Evolutionary conservation across 2,113 vertebrate species (phyloP), one percentile per base, ranked within the genome.

Genomic region (Dasyornis broadbenti): DNA sequence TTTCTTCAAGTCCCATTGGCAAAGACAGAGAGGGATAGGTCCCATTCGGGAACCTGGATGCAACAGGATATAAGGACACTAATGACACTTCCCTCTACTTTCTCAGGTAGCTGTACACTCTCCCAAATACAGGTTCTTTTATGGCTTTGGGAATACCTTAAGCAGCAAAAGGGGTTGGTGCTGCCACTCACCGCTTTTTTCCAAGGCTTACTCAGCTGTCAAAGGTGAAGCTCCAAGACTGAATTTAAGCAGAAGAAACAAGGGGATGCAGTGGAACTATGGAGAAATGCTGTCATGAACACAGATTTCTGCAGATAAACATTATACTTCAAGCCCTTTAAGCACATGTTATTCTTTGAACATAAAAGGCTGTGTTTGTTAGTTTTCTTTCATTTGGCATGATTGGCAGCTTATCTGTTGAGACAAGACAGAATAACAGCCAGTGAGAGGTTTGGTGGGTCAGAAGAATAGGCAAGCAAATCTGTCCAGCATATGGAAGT

Each of bases 401-500:
- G 37, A 92, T 50, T 93, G 90, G 70, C 89, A 81, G 70, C 47
- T 3, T 86, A 6, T 94, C 83, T 96, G 50, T 59, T 89, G 83
- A 27, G 56, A 90, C 65, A 79, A 95, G 76, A n/a, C 28, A 83
- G 63, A 85, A 24, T 66, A 63, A 77, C 60, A 90, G 80, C 70
- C 70, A 82, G 49, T 49, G 64, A 79, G 64, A 72, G 78, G 68
- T 63, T 95, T 89, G 79, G 52, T 22, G 54, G 92, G 73, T 96
- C 80, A 89, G 86, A 78, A 96, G 77, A 69, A 86, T 49, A 93
- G 61, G 53, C 83, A 92, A 96, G 85, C 89, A 92, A 86, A 80
- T 69, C 64, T 64, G 89, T 61, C 86, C 83, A 64, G 70, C 65
- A 42, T 84, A 76, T 79, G 92, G 82, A 81, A 64, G 18, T 61